These are phyloP conservation scores for Hydractinia echinata DNA, from an alignment of 30 jellyfish, hydroid and myxozoan species.

Conservation along the genomic window DNA sequence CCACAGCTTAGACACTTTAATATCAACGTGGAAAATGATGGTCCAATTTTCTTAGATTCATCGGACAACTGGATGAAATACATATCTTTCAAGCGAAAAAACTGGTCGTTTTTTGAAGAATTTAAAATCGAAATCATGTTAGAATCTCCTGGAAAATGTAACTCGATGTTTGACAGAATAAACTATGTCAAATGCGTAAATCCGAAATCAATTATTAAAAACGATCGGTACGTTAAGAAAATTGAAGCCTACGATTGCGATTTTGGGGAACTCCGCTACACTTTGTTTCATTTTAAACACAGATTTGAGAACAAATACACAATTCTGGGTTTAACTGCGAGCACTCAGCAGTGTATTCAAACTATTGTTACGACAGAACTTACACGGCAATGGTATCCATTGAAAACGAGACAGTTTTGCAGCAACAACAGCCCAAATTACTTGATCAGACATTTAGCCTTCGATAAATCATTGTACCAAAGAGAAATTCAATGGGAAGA, in stretches of 20 bases:
- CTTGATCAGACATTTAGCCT: background rate
- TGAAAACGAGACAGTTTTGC: background rate
- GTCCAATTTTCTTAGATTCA: background rate
- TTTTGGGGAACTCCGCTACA: slow-evolving; percentile 6
- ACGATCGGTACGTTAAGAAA: slow-evolving; percentile 4
- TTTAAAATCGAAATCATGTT: background rate
- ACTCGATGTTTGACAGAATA: background rate
- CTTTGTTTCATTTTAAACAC: slow-evolving; percentile 11
- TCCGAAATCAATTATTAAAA: slow-evolving; percentile 1
- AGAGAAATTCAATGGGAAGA: slow-evolving; percentile 8
- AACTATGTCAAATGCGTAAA: slow-evolving; percentile 19
- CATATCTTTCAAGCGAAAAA: background rate
- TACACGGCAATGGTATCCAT: slow-evolving; percentile 21
- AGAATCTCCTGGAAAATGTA: background rate
- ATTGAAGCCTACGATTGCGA: slow-evolving; percentile 1
- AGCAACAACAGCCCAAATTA: background rate
- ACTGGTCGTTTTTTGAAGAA: slow-evolving; percentile 1
- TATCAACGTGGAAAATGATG: background rate
- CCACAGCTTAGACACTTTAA: background rate
- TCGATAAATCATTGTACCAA: slow-evolving; percentile 1
- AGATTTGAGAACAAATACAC: background rate
- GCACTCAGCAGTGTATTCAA: background rate
- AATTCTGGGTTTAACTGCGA: background rate
- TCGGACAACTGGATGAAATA: background rate
- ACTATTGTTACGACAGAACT: background rate